phyloP scores from a whole-genome alignment of 2,888 invertebrate genomes.

The Brenthis hecate region DNA sequence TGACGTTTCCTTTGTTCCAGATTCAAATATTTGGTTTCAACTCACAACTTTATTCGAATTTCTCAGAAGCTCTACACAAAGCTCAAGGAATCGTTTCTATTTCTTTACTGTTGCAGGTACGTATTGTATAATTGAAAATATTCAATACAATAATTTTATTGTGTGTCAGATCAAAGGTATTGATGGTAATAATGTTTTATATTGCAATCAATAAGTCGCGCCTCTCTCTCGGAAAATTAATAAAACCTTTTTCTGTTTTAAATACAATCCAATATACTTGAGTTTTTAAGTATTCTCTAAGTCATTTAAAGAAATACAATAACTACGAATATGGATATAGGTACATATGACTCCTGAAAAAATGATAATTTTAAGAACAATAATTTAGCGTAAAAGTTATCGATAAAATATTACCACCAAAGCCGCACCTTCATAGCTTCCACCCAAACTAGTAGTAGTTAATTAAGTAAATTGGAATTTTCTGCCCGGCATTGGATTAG shows the following conservation, averaged over 20 bases:
- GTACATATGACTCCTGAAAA: neutral
- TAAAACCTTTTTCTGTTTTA: neutral
- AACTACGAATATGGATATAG: neutral
- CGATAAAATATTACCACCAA: constrained; percentile 63
- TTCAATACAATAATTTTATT: constrained; percentile 11
- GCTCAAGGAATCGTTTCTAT: constrained; percentile 98
- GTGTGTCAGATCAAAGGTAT: constrained; percentile 4
- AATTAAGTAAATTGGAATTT: constrained; percentile 82
- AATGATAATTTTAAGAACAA: constrained; percentile 40
- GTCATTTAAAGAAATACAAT: neutral
- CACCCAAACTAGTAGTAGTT: constrained; percentile 70
- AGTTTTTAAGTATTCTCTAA: neutral
- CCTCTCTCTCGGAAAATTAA: neutral
- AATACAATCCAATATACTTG: neutral
- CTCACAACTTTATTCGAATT: constrained; percentile 97
- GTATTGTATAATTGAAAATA: constrained; percentile 37
- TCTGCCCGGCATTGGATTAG: constrained; percentile 75
- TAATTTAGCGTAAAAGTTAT: constrained; percentile 63
- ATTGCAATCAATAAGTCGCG: neutral
- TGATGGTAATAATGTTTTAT: neutral
- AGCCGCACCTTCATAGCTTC: constrained; percentile 73
- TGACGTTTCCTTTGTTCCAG: constrained; percentile 83
- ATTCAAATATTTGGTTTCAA: constrained; percentile 99
- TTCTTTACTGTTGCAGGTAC: constrained; percentile 96
- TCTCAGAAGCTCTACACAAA: constrained; percentile 95